Evolutionary conservation across 1,140 invertebrate genomes (phyloP).

Genomic region (Limonius californicus): DNA sequence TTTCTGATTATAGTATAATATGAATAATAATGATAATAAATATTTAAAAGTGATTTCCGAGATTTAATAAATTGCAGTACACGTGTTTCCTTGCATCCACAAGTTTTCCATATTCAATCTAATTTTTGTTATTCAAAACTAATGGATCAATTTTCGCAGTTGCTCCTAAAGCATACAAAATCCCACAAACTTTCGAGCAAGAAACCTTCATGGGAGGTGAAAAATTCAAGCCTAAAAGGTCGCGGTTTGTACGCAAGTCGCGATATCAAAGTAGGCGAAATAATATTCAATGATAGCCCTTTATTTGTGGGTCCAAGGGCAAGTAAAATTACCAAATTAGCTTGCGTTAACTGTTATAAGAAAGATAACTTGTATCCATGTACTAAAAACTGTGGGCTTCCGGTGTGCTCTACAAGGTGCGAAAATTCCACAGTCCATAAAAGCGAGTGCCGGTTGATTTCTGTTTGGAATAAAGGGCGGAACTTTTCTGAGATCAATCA

Average conservation of each 20-base stretch:
- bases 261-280: slow-evolving; percentile 60
- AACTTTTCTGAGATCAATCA: slow-evolving; percentile 39
- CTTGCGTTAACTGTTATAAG: slow-evolving; percentile 57
- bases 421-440: slow-evolving; percentile 48
- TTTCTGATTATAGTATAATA: no score
- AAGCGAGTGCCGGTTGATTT: slow-evolving; percentile 58
- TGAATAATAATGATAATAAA: no score
- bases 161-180: slow-evolving; percentile 26
- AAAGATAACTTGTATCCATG: slow-evolving; percentile 50
- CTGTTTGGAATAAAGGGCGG: slow-evolving; percentile 48
- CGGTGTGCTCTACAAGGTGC: slow-evolving; percentile 52
- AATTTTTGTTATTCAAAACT: no score
- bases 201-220: slow-evolving; percentile 32
- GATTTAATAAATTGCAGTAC: no score
- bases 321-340: slow-evolving; percentile 46
- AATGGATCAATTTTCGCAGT: not conserved
- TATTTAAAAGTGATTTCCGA: no score
- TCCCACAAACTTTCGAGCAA: slow-evolving; percentile 11
- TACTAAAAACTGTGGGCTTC: slow-evolving; percentile 55
- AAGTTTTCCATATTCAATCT: no score
- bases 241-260: slow-evolving; percentile 62
- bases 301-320: slow-evolving; percentile 60
- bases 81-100: no score
- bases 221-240: slow-evolving; percentile 45
- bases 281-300: slow-evolving; percentile 64